Conservation (phyloP, 2,113 vertebrate genomes). For the Vicugna pacos region DNA sequence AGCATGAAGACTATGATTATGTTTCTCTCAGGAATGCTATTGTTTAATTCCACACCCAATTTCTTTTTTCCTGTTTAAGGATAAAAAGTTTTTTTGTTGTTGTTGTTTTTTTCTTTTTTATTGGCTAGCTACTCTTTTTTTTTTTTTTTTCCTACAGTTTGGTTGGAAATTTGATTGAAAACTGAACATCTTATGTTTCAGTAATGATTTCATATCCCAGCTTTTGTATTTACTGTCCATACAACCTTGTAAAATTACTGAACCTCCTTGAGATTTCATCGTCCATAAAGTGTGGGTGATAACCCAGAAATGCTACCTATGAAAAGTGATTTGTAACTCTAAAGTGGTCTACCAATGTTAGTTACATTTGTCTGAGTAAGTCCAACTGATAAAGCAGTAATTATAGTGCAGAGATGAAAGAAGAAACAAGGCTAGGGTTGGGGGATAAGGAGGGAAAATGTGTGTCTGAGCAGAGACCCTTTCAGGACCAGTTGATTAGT, state of each 20-base stretch:
- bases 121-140: not conserved
- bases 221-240: not conserved
- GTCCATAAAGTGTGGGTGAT: not conserved
- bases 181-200: not conserved
- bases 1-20: conserved; percentile 14
- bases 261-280: not conserved
- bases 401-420: not conserved
- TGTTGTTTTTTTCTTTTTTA: not conserved
- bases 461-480: not conserved
- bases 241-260: not conserved
- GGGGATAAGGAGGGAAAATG: rapidly evolving
- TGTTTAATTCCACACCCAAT: not conserved
- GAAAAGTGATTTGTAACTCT: not conserved
- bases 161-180: not conserved
- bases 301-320: not conserved
- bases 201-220: not conserved
- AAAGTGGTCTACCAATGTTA: not conserved
- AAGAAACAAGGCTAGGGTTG: not conserved
- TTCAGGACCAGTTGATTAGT: not conserved
- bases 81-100: not conserved
- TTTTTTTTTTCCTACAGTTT: not conserved
- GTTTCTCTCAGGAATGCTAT: not conserved
- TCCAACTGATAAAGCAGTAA: not conserved
- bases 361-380: not conserved
- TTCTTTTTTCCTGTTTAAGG: not conserved